A percentile compares a stretch with the other conserved stretches of the same genome.
phyloP scores from a whole-genome alignment of 2,113 vertebrate genomes.

The Chaenocephalus aceratus region DNA sequence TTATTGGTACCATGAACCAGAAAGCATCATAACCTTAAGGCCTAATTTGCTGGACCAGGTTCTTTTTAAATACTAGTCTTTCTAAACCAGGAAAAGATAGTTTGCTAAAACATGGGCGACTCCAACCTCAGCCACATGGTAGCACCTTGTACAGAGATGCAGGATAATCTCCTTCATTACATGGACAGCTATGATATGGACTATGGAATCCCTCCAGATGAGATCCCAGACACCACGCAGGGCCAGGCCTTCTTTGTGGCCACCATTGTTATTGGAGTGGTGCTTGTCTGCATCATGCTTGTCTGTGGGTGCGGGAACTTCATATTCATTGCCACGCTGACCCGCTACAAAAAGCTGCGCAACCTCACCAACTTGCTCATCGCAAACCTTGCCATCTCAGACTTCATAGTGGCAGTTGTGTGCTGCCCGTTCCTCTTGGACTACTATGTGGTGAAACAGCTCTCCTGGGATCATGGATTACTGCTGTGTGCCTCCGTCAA shows the following conservation, averaged over 20 bases:
- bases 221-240: constrained; percentile 91
- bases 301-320: constrained; percentile 94
- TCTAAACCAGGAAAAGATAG: neutral
- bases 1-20: neutral
- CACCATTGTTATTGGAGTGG: constrained; percentile 90
- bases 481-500: constrained; percentile 93
- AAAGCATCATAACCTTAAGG: neutral
- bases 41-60: neutral
- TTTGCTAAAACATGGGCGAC: constrained; percentile 71
- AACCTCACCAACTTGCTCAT: constrained; percentile 98
- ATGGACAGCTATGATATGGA: constrained; percentile 86
- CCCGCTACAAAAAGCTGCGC: constrained; percentile 93
- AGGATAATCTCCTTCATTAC: constrained; percentile 73
- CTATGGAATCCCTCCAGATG: constrained; percentile 89
- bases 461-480: constrained; percentile 95
- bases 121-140: constrained; percentile 67
- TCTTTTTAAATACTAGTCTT: neutral
- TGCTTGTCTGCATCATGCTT: constrained; percentile 94
- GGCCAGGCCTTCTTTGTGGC: constrained; percentile 92
- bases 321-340: constrained; percentile 90
- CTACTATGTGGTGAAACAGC: constrained; percentile 94
- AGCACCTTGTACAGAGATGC: constrained; percentile 69
- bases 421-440: constrained; percentile 98
- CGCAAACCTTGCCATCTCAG: constrained; percentile 95
- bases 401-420: constrained; percentile 94